phyloP scores from a whole-genome alignment of 2,888 invertebrate species.

The Dryomyza anilis region DNA sequence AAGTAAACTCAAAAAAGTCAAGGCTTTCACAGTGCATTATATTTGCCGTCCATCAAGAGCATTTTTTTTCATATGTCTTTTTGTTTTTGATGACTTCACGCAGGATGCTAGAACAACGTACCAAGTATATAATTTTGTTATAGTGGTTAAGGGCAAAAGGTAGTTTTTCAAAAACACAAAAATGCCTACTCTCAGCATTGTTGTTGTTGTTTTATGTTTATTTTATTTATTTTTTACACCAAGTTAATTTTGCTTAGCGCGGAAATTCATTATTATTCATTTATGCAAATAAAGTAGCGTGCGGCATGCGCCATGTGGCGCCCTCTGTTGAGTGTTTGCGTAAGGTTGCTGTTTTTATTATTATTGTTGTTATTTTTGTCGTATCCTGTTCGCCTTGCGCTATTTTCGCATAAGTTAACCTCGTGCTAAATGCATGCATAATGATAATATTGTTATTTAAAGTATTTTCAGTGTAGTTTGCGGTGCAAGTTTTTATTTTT shows the following conservation, averaged over 20 bases:
- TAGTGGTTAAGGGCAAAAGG: neutral
- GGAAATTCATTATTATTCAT: neutral
- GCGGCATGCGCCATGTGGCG: no score
- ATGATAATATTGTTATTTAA: neutral
- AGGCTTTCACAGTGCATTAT: neutral
- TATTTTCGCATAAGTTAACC: neutral
- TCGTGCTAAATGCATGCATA: neutral
- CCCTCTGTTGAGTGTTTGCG: neutral
- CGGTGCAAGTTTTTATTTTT: neutral
- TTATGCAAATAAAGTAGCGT: constrained; percentile 1
- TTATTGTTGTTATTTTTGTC: neutral
- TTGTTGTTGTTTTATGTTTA: neutral
- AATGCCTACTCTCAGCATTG: neutral
- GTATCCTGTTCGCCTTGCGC: neutral
- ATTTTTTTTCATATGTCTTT: neutral
- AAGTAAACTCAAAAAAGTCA: neutral
- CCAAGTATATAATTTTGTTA: neutral
- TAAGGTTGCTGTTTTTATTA: no score
- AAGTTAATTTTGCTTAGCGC: neutral
- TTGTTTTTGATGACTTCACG: neutral
- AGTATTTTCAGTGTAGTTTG: neutral
- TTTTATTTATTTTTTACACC: neutral
- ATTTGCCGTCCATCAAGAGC: neutral
- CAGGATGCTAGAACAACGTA: neutral
- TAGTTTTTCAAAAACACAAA: neutral